Base-by-base conservation (phyloP, 2,888 invertebrate genomes). In the Drosophila affinis region DNA sequence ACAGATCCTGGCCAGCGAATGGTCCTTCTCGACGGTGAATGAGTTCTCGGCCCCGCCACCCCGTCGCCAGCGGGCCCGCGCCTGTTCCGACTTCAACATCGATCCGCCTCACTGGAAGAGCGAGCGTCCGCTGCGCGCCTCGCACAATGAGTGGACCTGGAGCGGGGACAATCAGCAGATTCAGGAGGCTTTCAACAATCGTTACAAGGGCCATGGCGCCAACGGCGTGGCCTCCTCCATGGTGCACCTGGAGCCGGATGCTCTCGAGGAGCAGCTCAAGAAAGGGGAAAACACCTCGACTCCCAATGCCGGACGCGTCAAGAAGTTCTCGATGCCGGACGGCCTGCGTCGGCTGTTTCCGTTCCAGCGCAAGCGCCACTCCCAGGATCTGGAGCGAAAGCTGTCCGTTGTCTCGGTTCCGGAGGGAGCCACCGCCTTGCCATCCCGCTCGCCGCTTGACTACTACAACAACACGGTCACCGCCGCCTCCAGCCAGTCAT, bases 1-100 rank as follows among this genome's bases (percentile, higher is more conserved):
- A 1, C 94, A 96, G 77, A 96, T 97, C 62, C 91, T 96, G 67
- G 94, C 95, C 3, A 95, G 94, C 87, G 96, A 96, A 91, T 95
- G 95, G 94, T 91, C 92, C 10, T 89, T 91, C 72, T 87, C 89
- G 92, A 87, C 85, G 24, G 56, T 93, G 12, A 89, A 86, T 53
- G 90, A 89, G 9, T 57, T 72, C 54, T 65, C 78, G 2, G 54
- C 81, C 1, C 94, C 53, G 90, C 54, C 58, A 1, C 67, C 49
- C 0, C 93, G 78, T 91, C 92, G 78, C 83, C 92, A 79, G 83
- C 93, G 32, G 80, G 95, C 87, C 91, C 93, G 72, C 91, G 96
- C 91, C 94, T 96, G 46, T 90, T 95, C 86, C 94, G 96, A 92
- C 94, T 91, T 92, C 54, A 90, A 90, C 59, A 79, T 92, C 48